Evolutionary conservation across 2,797 vertebrate genomes (phyloP).

Genomic region (Galagoides demidoff): DNA sequence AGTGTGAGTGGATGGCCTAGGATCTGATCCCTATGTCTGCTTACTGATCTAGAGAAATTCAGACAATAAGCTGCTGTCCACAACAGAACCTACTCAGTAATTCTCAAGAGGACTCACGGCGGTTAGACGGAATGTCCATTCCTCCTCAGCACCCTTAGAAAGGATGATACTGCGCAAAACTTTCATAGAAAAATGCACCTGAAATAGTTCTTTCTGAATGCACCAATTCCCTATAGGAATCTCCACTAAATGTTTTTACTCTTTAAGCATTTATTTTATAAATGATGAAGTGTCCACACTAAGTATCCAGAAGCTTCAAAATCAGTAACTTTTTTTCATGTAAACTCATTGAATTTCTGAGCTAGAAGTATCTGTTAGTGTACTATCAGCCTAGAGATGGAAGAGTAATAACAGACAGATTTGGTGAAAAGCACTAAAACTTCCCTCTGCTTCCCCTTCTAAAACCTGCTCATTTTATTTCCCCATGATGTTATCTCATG

Average conservation of each 20-base stretch:
- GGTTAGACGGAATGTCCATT: not conserved
- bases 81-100: not conserved
- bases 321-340: constrained; percentile 30
- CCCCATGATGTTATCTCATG: not conserved
- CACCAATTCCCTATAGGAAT: not conserved
- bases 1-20: not conserved
- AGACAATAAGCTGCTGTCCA: not conserved
- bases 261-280: constrained; percentile 40
- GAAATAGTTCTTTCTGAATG: constrained; percentile 19
- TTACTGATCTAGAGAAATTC: constrained; percentile 43
- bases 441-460: constrained; percentile 7
- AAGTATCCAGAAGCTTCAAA: constrained; percentile 42
- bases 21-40: not conserved
- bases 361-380: constrained; percentile 30
- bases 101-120: not conserved
- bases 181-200: constrained; percentile 13
- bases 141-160: not conserved
- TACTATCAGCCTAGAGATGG: not conserved
- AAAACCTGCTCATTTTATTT: not conserved
- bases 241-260: not conserved
- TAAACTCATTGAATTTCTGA: constrained; percentile 51
- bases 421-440: not conserved
- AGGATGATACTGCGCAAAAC: not conserved
- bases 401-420: not conserved
- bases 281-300: constrained; percentile 4